Evolutionary conservation across 2,797 vertebrate genomes (phyloP).

Genomic region (Miichthys miiuy): DNA sequence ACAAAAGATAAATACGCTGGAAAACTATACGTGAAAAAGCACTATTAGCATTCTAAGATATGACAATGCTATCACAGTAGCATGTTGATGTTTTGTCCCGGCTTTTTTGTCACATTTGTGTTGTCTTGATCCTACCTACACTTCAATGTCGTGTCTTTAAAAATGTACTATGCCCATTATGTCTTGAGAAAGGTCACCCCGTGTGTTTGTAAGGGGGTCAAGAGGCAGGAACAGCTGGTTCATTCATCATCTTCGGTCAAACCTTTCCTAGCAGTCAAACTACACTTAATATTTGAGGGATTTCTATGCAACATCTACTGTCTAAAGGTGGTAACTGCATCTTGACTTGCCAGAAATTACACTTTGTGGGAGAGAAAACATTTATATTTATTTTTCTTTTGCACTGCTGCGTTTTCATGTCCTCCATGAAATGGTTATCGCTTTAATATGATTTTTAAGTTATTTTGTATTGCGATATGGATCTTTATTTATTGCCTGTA

Average conservation of each 20-base stretch:
- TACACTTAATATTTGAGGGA: conserved; percentile 84
- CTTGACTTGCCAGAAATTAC: conserved; percentile 64
- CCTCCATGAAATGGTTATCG: conserved; percentile 52
- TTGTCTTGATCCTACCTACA: conserved; percentile 25
- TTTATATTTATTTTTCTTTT: conserved; percentile 62
- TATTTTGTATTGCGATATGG: conserved; percentile 59
- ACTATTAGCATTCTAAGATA: conserved; percentile 22
- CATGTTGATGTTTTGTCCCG: conserved; percentile 34
- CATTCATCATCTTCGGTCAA: conserved; percentile 79
- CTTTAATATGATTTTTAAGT: conserved; percentile 55
- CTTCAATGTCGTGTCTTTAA: conserved; percentile 20
- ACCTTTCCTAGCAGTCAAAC: conserved; percentile 74
- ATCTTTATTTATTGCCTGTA: conserved; percentile 68
- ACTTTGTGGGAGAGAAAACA: conserved; percentile 44
- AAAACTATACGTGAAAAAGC: conserved; percentile 17
- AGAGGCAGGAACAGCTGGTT: conserved; percentile 48
- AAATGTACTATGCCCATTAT: conserved; percentile 2
- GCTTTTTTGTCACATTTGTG: conserved; percentile 24
- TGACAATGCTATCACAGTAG: conserved; percentile 25
- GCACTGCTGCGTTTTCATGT: conserved; percentile 60
- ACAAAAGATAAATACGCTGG: conserved; percentile 20
- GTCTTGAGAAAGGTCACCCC: conserved; percentile 35
- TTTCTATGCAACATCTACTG: conserved; percentile 93
- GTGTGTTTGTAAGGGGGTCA: conserved; percentile 53
- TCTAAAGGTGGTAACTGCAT: conserved; percentile 55